Evolutionary conservation across 2,888 invertebrate species (phyloP).

Genomic region (Pantelozetes paolii): DNA sequence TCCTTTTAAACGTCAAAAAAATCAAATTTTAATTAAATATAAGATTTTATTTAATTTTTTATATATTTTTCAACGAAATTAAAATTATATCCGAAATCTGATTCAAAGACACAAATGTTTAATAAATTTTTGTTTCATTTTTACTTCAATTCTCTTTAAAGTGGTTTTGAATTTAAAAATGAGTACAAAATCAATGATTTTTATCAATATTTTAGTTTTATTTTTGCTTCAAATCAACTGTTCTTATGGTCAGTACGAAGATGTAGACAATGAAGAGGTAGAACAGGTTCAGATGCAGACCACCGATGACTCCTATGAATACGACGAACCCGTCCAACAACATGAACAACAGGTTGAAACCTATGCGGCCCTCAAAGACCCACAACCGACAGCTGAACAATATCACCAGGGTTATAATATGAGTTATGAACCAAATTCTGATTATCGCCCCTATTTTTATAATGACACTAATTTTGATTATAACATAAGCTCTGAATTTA

Average conservation of each 20-base stretch:
- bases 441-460: too few species aligned
- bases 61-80: too few species aligned
- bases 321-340: constrained; percentile 16
- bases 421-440: too few species aligned
- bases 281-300: constrained; percentile 34
- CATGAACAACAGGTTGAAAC: constrained; percentile 12
- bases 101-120: too few species aligned
- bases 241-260: not conserved
- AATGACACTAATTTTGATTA: too few species aligned
- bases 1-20: too few species aligned
- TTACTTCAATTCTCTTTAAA: too few species aligned
- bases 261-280: constrained; percentile 25
- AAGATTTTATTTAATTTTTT: too few species aligned
- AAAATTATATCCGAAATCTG: too few species aligned
- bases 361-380: not conserved
- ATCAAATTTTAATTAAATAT: too few species aligned
- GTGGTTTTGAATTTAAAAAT: not conserved
- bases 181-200: not conserved
- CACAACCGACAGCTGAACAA: not conserved
- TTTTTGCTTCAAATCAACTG: not conserved
- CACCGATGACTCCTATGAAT: constrained; percentile 18
- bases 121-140: not conserved
- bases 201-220: not conserved
- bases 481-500: too few species aligned
- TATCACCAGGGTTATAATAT: too few species aligned